A percentile compares a stretch with the other conserved stretches of the same genome.
These are phyloP conservation scores for Netelia fuscicornis DNA, from an alignment of 2,888 invertebrate genomes.

Conservation along the genomic window DNA sequence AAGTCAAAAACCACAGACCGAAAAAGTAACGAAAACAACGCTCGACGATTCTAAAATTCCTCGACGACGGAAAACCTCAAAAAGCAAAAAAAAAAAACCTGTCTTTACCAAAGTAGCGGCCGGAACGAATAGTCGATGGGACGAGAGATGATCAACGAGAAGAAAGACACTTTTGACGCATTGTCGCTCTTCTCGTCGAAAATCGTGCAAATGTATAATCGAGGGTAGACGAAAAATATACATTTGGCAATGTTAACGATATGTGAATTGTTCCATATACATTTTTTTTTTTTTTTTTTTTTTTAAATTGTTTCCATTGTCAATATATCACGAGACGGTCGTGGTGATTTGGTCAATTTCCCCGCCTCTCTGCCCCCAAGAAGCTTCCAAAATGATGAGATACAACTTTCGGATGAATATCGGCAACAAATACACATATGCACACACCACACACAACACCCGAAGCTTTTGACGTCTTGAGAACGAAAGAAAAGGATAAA, in stretches of 20 bases:
- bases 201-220: slow-evolving; percentile 15
- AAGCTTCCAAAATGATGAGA: slow-evolving; percentile 35
- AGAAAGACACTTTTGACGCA: slow-evolving; percentile 36
- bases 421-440: slow-evolving; percentile 57
- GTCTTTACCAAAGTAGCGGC: slow-evolving; percentile 36
- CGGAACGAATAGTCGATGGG: slow-evolving; percentile 42
- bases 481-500: slow-evolving; percentile 53
- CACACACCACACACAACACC: slow-evolving; percentile 60
- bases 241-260: slow-evolving; percentile 38
- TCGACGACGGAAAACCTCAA: slow-evolving; percentile 42
- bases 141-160: slow-evolving; percentile 46
- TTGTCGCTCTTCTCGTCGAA: slow-evolving; percentile 51
- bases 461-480: slow-evolving; percentile 52
- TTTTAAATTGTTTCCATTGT: slow-evolving; percentile 28
- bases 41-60: slow-evolving; percentile 37
- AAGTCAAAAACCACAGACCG: slow-evolving; percentile 1
- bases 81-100: slow-evolving; percentile 22
- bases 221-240: slow-evolving; percentile 51
- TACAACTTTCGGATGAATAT: slow-evolving; percentile 39
- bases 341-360: slow-evolving; percentile 59
- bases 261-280: slow-evolving; percentile 34
- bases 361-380: slow-evolving; percentile 37
- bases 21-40: not conserved
- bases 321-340: slow-evolving; percentile 59
- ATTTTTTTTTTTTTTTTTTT: slow-evolving; percentile 30